Conservation (phyloP, 2,797 vertebrate species). For the Cryptoprocta ferox region DNA sequence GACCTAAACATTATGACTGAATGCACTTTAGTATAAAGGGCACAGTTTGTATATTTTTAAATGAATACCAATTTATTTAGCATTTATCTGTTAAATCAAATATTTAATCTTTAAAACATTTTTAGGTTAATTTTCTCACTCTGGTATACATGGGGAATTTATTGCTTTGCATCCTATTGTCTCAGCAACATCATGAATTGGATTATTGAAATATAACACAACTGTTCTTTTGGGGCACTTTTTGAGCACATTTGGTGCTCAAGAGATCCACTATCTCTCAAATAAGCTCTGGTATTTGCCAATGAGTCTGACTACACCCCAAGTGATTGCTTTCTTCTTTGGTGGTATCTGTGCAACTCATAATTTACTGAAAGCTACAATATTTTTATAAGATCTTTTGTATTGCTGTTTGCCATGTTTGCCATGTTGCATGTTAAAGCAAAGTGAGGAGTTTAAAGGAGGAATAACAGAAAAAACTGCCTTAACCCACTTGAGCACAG, state of each 20-base stretch:
- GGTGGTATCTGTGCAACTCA: constrained; percentile 51
- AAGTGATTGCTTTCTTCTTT: constrained; percentile 40
- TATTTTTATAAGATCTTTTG: constrained; percentile 75
- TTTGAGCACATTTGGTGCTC: constrained; percentile 44
- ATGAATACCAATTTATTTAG: constrained; percentile 71
- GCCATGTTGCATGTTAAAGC: constrained; percentile 40
- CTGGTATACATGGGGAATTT: constrained; percentile 50
- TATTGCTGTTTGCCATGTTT: constrained; percentile 63
- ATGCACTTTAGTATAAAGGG: constrained; percentile 87
- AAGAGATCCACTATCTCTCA: constrained; percentile 51
- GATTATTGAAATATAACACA: constrained; percentile 39
- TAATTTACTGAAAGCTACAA: constrained; percentile 67
- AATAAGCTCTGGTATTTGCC: constrained; percentile 68
- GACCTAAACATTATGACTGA: constrained; percentile 75
- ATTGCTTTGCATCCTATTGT: constrained; percentile 22
- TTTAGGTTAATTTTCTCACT: constrained; percentile 66
- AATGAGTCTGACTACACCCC: constrained; percentile 67
- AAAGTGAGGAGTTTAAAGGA: constrained; percentile 9
- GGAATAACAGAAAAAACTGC: background rate
- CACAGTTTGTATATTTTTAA: constrained; percentile 78
- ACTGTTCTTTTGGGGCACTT: constrained; percentile 33
- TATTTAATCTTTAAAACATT: constrained; percentile 60
- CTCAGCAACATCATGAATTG: constrained; percentile 62
- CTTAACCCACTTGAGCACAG: constrained; percentile 41
- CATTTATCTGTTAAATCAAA: constrained; percentile 69